Evolutionary conservation across 1,140 invertebrate genomes (phyloP).

Genomic region (Asobara japonica): DNA sequence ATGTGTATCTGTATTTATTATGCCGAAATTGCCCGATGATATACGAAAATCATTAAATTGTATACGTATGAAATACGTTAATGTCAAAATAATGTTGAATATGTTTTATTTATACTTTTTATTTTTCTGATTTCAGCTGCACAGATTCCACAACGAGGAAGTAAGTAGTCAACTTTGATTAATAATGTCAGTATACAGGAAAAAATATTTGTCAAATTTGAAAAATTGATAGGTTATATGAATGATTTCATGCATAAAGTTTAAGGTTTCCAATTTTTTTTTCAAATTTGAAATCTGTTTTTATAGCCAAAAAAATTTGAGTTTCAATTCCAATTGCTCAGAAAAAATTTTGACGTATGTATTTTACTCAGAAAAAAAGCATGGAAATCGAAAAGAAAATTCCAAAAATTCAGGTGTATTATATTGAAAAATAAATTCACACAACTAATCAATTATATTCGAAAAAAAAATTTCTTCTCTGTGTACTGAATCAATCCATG

Average conservation of each 20-base stretch:
- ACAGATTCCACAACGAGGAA: constrained; percentile 88
- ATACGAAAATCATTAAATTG: neutral
- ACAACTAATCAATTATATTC: neutral
- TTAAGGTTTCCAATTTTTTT: too few species aligned
- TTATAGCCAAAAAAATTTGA: too few species aligned
- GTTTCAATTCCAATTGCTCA: too few species aligned
- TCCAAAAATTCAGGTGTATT: too few species aligned
- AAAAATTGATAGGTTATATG: too few species aligned
- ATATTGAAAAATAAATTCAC: too few species aligned
- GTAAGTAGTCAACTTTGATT: constrained; percentile 70
- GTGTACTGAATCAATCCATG: neutral
- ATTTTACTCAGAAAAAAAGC: too few species aligned
- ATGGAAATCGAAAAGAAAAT: too few species aligned
- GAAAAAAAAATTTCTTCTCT: neutral
- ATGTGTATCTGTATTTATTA: constrained; percentile 60
- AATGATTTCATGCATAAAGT: too few species aligned
- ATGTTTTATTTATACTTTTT: constrained; percentile 50
- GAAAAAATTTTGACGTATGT: too few species aligned
- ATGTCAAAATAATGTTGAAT: neutral
- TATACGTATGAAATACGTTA: constrained; percentile 1
- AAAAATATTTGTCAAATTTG: too few species aligned
- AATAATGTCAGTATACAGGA: neutral
- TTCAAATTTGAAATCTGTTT: too few species aligned
- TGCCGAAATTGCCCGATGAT: constrained; percentile 37
- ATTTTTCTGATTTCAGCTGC: constrained; percentile 81